Percentiles rank a stretch among this genome's conserved stretches.
Conservation (phyloP, 2,113 vertebrate genomes). For the Tupaia chinensis region DNA sequence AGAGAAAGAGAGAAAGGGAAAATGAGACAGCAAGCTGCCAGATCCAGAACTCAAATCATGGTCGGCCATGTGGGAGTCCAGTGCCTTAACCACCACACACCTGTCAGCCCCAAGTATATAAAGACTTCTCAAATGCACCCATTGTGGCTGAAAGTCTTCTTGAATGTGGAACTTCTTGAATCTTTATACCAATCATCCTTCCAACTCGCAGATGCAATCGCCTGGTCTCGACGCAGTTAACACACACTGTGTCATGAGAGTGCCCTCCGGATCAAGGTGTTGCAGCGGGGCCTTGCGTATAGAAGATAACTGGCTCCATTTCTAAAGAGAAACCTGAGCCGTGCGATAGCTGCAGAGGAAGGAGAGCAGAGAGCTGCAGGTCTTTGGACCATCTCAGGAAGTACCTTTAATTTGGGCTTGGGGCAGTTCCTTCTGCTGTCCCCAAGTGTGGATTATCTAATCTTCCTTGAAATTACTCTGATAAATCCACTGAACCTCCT, state of each 20-base stretch:
- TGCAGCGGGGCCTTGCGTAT: not conserved
- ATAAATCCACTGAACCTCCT: slow-evolving; percentile 9
- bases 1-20: too few species aligned
- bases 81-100: too few species aligned
- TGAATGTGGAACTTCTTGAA: not conserved
- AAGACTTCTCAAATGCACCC: not conserved
- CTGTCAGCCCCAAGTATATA: not conserved
- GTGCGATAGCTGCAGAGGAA: not conserved
- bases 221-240: not conserved
- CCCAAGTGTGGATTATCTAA: slow-evolving; percentile 54
- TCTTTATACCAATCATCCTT: not conserved
- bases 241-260: not conserved
- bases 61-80: too few species aligned
- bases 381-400: not conserved
- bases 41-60: too few species aligned
- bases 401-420: slow-evolving; percentile 23
- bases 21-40: too few species aligned
- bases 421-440: not conserved
- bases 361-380: not conserved
- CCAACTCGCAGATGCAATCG: not conserved
- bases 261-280: not conserved
- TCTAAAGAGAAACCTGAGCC: not conserved
- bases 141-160: not conserved
- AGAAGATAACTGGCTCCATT: slow-evolving; percentile 13
- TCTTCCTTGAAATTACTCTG: slow-evolving; percentile 18